Evolutionary conservation across 2,113 vertebrate genomes (phyloP), one percentile per base, ranked within the genome.

Genomic region (Epinephelus cyanopodus): DNA sequence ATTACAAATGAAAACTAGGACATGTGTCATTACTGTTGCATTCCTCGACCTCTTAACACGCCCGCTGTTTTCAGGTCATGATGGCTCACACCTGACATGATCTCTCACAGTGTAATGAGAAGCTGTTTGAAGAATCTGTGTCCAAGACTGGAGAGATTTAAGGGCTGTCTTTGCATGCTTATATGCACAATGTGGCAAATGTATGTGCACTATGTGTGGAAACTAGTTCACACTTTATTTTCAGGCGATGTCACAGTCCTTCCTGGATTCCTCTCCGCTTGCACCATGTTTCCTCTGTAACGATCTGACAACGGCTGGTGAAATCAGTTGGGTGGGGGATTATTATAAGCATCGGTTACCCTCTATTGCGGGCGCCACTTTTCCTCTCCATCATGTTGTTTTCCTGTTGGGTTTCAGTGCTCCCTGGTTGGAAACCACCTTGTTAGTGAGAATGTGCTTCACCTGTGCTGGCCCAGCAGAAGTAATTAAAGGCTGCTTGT

Each of bases 401-500:
- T 86, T 91, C 67, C 85, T 87, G 75, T 85, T 86, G 68, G 88
- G 67, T 90, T 84, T 89, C 83, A 80, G 27, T 53, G 77, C 90
- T 90, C 85, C 83, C 85, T 61, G 71, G 82, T 88, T 86, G 84
- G 87, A 90, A 91, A 89, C 80, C 89, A 88, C 83, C 91, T 93
- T 92, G 92, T 92, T 93, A 90, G 88, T 47, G 91, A 90, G 90
- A 84, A 74, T 89, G 85, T 89, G 90, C 78, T 84, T 93, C 79
- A 90, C 91, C 90, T 92, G 87, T 64, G 74, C 89, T 87, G 91
- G 89, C 87, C 89, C 87, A 89, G 89, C 83, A 91, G 67, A 87
- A 90, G 90, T 92, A 89, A 92, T 93, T 90, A 91, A 92, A 84
- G 4, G 74, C 87, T 84, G 86, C 64, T 75, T 66, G 42, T 45